Evolutionary conservation across 2,113 vertebrate species (phyloP).

Genomic region (Mustela nigripes): DNA sequence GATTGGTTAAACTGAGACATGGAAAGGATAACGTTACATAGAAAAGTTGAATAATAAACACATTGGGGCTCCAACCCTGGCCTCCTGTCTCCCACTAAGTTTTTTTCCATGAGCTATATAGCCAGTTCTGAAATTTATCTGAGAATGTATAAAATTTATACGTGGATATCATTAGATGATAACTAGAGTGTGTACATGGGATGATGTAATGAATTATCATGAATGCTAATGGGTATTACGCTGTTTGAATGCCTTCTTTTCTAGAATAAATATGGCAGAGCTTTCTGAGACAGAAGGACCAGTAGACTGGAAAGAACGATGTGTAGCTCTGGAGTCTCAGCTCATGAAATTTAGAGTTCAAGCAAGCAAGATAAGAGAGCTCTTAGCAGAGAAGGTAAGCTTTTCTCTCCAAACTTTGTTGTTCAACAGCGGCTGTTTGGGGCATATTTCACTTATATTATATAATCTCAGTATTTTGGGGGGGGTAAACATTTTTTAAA

Average conservation of each 20-base stretch:
- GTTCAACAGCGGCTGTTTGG: not conserved
- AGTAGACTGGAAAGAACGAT: conserved; percentile 97
- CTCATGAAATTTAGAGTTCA: conserved; percentile 97
- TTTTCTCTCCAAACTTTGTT: not conserved
- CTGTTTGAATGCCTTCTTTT: conserved; percentile 69
- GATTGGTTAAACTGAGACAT: not conserved
- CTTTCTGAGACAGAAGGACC: conserved; percentile 90
- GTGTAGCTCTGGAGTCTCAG: conserved; percentile 94
- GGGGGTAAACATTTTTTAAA: not conserved
- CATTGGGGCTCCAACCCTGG: not conserved
- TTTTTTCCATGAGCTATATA: not conserved
- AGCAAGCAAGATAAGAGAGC: conserved; percentile 96
- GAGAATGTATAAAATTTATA: conserved; percentile 18
- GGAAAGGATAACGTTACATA: not conserved
- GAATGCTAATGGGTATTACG: not conserved
- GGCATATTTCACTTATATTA: not conserved
- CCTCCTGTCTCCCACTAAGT: not conserved
- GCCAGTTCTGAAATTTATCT: not conserved
- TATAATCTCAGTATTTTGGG: not conserved
- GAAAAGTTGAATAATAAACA: not conserved
- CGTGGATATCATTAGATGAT: not conserved
- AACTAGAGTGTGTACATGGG: not conserved
- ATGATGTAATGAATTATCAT: not conserved
- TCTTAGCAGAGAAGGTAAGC: conserved; percentile 97
- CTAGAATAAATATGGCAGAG: conserved; percentile 92